A percentile compares a stretch with the other conserved stretches of the same genome.
phyloP scores from a whole-genome alignment of 2,888 invertebrate genomes.

The Cheilosia grossa region DNA sequence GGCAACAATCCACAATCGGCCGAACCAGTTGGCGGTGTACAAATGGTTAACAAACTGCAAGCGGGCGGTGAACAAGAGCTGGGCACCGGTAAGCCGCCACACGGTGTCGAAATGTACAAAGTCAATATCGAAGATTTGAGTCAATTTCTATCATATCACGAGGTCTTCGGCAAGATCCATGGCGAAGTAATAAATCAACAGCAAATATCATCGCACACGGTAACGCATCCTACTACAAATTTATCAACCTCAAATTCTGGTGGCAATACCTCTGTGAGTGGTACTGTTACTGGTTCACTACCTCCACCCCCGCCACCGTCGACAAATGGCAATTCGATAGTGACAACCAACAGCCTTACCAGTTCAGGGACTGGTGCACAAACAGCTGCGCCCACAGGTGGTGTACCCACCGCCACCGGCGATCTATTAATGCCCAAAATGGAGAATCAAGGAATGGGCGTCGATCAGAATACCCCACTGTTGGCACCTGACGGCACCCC shows the following conservation, averaged over 20 bases:
- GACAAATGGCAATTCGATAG: constrained; percentile 71
- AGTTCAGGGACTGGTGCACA: constrained; percentile 58
- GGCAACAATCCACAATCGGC: constrained; percentile 71
- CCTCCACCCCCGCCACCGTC: constrained; percentile 67
- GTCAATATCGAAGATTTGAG: constrained; percentile 93
- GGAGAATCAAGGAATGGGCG: constrained; percentile 81
- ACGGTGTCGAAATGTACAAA: constrained; percentile 89
- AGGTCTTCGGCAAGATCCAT: constrained; percentile 90
- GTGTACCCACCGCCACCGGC: constrained; percentile 73
- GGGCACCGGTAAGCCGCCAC: constrained; percentile 83
- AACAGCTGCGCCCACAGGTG: constrained; percentile 43
- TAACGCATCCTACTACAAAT: constrained; percentile 79
- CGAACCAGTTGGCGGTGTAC: constrained; percentile 45
- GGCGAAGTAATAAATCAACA: constrained; percentile 84
- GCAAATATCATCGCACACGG: constrained; percentile 83
- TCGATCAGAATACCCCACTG: constrained; percentile 84
- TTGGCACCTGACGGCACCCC: constrained; percentile 84
- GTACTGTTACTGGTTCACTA: constrained; percentile 68
- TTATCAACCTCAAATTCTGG: constrained; percentile 79
- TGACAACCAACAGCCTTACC: constrained; percentile 72
- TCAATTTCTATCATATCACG: constrained; percentile 92
- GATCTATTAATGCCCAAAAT: constrained; percentile 83
- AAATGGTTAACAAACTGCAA: constrained; percentile 62
- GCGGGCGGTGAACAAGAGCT: constrained; percentile 65
- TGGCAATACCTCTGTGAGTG: constrained; percentile 67